A percentile compares a stretch with the other conserved stretches of the same genome.
Evolutionary conservation across 2,888 invertebrate species (phyloP).

Genomic region (Aspidapion aeneum): DNA sequence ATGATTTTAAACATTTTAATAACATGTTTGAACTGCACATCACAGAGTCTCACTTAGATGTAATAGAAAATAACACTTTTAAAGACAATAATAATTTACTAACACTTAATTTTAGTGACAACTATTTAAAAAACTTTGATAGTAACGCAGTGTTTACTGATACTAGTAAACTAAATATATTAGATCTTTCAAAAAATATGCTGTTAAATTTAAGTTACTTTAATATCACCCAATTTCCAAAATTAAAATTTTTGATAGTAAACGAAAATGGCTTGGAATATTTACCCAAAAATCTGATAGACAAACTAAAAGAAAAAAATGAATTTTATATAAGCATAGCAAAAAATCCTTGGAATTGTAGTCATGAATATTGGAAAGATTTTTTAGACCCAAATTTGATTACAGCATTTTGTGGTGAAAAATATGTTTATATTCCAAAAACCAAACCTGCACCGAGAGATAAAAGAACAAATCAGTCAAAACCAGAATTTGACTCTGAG

Average conservation of each 20-base stretch:
- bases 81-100: slow-evolving; percentile 9
- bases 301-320: slow-evolving; percentile 21
- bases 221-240: slow-evolving; percentile 25
- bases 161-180: slow-evolving; percentile 14
- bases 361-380: slow-evolving; percentile 21
- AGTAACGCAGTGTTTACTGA: slow-evolving; percentile 13
- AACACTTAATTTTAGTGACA: slow-evolving; percentile 23
- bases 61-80: slow-evolving; percentile 23
- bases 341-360: slow-evolving; percentile 32
- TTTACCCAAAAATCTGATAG: slow-evolving; percentile 24
- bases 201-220: slow-evolving; percentile 26
- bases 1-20: slow-evolving; percentile 22
- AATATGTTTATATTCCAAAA: neutral
- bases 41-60: slow-evolving; percentile 15
- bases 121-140: slow-evolving; percentile 21
- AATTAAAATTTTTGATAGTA: slow-evolving; percentile 26
- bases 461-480: neutral
- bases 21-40: slow-evolving; percentile 23
- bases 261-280: slow-evolving; percentile 26
- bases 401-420: slow-evolving; percentile 22
- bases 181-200: slow-evolving; percentile 29
- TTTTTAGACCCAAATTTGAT: slow-evolving; percentile 13
- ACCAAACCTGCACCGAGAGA: neutral
- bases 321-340: slow-evolving; percentile 27
- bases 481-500: neutral